Evolutionary conservation across 2,888 invertebrate genomes (phyloP).

Genomic region (Lasioglossum pauxillum): DNA sequence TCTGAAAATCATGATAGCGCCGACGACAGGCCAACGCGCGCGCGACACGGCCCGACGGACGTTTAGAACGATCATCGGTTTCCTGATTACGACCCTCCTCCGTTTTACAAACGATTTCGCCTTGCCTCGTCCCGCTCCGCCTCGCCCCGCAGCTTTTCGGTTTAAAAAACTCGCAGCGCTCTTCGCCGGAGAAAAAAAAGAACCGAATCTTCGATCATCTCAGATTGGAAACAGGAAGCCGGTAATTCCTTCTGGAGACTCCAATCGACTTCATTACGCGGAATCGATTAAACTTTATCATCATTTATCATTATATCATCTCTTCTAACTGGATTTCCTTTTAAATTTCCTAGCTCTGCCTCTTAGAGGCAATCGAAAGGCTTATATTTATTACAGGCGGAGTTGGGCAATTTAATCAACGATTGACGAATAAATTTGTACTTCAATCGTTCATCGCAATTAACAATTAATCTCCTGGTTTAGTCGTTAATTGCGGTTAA

Average conservation of each 20-base stretch:
- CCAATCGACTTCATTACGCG: background rate
- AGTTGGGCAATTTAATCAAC: too few species aligned
- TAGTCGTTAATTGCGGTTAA: too few species aligned
- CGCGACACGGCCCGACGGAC: slow-evolving; percentile 24
- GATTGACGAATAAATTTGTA: too few species aligned
- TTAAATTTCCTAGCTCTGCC: too few species aligned
- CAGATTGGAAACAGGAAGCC: background rate
- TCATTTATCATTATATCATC: too few species aligned
- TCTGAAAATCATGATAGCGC: slow-evolving; percentile 66
- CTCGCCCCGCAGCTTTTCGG: background rate
- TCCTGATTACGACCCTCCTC: slow-evolving; percentile 61
- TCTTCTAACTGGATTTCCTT: too few species aligned
- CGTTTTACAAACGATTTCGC: slow-evolving; percentile 48
- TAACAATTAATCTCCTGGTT: too few species aligned
- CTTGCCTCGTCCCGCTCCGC: slow-evolving; percentile 9
- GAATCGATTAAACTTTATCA: background rate
- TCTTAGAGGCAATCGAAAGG: too few species aligned
- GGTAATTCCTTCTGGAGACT: background rate
- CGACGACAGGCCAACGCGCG: slow-evolving; percentile 37
- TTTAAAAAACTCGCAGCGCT: background rate
- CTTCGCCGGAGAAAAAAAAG: background rate
- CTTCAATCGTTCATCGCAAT: too few species aligned
- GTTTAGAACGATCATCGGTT: slow-evolving; percentile 64
- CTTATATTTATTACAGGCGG: too few species aligned
- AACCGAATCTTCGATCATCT: background rate